Base-by-base conservation (phyloP, 2,113 vertebrate genomes). In the Gymnogyps californianus region DNA sequence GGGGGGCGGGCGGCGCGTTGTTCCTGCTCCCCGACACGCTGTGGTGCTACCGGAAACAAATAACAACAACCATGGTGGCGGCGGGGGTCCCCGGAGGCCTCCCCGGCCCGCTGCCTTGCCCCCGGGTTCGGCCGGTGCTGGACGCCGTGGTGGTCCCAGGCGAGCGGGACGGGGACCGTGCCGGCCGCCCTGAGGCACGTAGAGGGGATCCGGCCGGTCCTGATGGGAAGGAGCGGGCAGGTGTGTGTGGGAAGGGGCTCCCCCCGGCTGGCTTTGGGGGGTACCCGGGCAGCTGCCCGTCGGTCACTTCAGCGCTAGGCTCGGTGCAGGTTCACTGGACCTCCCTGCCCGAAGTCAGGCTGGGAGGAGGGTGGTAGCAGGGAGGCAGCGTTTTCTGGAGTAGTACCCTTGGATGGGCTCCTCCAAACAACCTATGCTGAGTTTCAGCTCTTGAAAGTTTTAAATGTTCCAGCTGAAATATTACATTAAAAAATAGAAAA, bases 21-120 rank as follows among this genome's bases (percentile, higher is more conserved):
- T 87, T 91, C 58, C 46, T 34, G 42, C 36, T 67, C 71, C 32
- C 46, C 86, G 40, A 4, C 80, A 36, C 71, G 61, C 67, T 62
- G 66, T 67, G 64, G 67, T 81, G 86, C 82, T 94, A 86, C 94
- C 86, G 91, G 96, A 94, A 94, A 87, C 94, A 92, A 93, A 87
- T 82, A 91, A 83, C 83, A 51, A 82, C 88, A 81, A 78, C 54
- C 75, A 4, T 55, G 40, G 69, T 84, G 81, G 31, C 34, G 66
- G 36, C 3, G 62, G 67, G 72, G 58, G 81, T 29, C 67, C 58
- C 75, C 58, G 38, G 62, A 42, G 15, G n/a, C 54, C 16, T 59
- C 36, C 55, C 18, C 40, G 10, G 20, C 11, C 21, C 18, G 17
- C 49, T 24, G 42, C 32, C 38, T 25, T 38, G 15, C 9, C 47